Conservation (phyloP, 2,888 invertebrate genomes). For the Rhagonycha lutea region DNA sequence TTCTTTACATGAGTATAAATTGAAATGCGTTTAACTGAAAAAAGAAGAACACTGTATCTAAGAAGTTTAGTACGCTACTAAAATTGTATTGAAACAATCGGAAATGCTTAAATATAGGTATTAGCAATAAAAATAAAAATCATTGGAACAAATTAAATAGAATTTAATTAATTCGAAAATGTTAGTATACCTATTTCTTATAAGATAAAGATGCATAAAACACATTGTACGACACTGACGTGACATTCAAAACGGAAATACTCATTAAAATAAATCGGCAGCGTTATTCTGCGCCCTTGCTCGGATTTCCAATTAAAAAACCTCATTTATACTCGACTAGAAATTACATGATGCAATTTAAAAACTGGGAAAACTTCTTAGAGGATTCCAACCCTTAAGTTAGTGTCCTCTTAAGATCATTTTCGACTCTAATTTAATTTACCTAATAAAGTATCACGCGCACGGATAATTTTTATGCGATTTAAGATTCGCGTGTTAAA, state of each 20-base stretch:
- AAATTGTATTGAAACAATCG: neutral
- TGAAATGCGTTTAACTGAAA: no score
- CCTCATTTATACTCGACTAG: constrained; percentile 55
- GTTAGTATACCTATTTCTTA: neutral
- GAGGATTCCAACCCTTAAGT: constrained; percentile 46
- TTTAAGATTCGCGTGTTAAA: constrained; percentile 56
- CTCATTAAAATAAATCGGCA: constrained; percentile 51
- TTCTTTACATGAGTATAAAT: no score
- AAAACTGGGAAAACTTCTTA: constrained; percentile 45
- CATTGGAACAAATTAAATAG: neutral
- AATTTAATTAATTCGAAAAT: neutral
- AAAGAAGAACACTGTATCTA: no score
- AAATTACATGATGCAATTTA: constrained; percentile 56
- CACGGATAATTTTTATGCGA: constrained; percentile 57
- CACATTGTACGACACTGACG: constrained; percentile 17
- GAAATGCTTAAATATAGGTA: neutral
- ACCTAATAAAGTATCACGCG: constrained; percentile 55
- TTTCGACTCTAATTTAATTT: constrained; percentile 42
- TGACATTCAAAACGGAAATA: constrained; percentile 38
- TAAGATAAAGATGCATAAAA: constrained; percentile 4
- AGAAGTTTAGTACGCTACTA: neutral
- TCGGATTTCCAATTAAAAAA: constrained; percentile 57
- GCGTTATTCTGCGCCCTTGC: constrained; percentile 40
- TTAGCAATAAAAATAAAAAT: neutral
- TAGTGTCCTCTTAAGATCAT: constrained; percentile 37